Evolutionary conservation across 2,888 invertebrate species (phyloP), one percentile per base, ranked within the genome.

Genomic region (Drosophila ezoana): DNA sequence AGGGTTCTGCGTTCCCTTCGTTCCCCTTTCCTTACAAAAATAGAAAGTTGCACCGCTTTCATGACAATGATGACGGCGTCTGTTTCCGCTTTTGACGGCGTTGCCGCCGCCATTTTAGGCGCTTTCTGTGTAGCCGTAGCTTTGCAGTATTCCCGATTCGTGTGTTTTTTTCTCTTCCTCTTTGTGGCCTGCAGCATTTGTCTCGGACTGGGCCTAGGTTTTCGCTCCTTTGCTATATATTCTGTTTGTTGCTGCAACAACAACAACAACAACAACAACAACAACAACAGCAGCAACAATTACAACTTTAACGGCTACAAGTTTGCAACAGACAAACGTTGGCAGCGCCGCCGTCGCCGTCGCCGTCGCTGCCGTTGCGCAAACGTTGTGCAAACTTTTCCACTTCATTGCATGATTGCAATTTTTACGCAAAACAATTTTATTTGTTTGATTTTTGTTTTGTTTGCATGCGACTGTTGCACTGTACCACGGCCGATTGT

Each of bases 361-460:
- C n/a, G n/a, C n/a, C n/a, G n/a, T n/a, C n/a, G n/a, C 78, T 76
- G 44, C 23, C 45, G 63, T 68, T 59, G 63, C 49, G 54, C 65
- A 71, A 83, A 84, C 84, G 86, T 83, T 86, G 78, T 69, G 81
- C 79, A 84, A 84, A 84, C 84, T 84, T 84, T 84, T 86, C 78
- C 81, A 83, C 83, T 84, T 86, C 86, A 86, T 84, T 81, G 84
- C 81, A 83, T 78, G 83, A 84, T 84, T 84, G 83, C 83, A 84
- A 83, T 83, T 83, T 81, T 83, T 82, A 85, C 82, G 83, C 85
- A 85, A 85, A 84, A 85, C 83, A 81, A 84, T 82, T 86, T 86
- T 79, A 84, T 86, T 86, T 84, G 78, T 56, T 80, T 86, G 76
- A 73, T 77, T 85, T 28, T 79, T 66, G 64, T 60, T 63, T 51